Evolutionary conservation across 1,140 invertebrate species (phyloP).

Genomic region (Drosophila ambigua): DNA sequence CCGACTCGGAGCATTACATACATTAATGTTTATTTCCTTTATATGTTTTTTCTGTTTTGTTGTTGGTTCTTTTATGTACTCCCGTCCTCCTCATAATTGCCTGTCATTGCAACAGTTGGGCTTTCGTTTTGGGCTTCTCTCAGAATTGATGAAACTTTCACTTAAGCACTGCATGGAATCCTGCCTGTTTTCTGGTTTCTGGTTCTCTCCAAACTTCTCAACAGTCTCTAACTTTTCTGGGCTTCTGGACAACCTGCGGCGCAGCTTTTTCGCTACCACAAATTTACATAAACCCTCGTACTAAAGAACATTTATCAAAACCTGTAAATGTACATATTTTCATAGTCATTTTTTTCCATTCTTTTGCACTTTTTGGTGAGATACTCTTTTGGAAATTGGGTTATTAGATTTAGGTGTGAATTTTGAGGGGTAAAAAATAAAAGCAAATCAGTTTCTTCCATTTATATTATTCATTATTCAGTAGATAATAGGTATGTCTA

Average conservation of each 20-base stretch:
- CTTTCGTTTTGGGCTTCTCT: slow-evolving; percentile 6
- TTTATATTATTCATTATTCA: no score
- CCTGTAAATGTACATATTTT: slow-evolving; percentile 51
- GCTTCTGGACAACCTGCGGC: slow-evolving; percentile 42
- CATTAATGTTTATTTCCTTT: slow-evolving; percentile 46
- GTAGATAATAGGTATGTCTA: no score
- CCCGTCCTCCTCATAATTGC: slow-evolving; percentile 60
- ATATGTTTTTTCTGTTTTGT: slow-evolving; percentile 37
- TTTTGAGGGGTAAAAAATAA: no score
- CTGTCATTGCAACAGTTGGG: slow-evolving; percentile 76
- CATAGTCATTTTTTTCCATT: slow-evolving; percentile 47
- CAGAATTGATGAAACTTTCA: slow-evolving; percentile 66
- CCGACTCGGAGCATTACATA: slow-evolving; percentile 57
- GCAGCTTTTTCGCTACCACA: slow-evolving; percentile 29
- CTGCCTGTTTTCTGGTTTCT: no score
- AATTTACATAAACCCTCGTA: slow-evolving; percentile 50
- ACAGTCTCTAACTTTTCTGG: slow-evolving; percentile 8
- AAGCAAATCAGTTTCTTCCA: no score
- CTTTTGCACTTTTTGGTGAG: neutral
- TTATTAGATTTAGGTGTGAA: no score
- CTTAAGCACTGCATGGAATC: slow-evolving; percentile 40
- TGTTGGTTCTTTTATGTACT: slow-evolving; percentile 24
- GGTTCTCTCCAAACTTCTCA: neutral
- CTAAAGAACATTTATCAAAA: slow-evolving; percentile 65
- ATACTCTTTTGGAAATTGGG: neutral